A percentile compares a stretch with the other conserved stretches of the same genome.
Conservation (phyloP, 2,888 invertebrate species). For the Autographa pulchrina region DNA sequence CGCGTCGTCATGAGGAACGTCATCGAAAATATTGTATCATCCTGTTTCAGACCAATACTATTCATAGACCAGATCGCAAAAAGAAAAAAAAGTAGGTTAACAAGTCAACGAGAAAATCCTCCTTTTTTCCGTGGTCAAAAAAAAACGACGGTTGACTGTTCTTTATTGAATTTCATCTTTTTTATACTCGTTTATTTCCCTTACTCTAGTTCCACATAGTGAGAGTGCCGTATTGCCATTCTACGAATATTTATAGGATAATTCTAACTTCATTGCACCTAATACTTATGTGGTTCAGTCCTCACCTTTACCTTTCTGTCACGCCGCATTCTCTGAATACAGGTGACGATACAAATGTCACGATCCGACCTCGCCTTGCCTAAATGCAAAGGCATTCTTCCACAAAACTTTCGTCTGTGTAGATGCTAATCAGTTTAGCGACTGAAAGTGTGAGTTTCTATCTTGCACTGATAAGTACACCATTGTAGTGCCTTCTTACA, state of each 20-base stretch:
- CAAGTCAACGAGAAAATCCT: too few relatives aligned
- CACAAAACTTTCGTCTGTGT: background rate
- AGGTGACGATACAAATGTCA: background rate
- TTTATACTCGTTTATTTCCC: background rate
- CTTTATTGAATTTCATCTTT: background rate
- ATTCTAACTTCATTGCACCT: background rate
- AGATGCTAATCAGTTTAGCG: constrained; percentile 2
- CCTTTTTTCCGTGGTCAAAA: too few relatives aligned
- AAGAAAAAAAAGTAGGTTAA: too few relatives aligned
- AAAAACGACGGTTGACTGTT: background rate
- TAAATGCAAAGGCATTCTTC: constrained; percentile 5
- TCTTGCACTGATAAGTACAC: too few relatives aligned
- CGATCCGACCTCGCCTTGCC: constrained; percentile 5
- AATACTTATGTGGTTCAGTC: background rate
- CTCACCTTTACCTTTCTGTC: background rate
- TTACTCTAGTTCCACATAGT: background rate
- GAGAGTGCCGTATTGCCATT: background rate
- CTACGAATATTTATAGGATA: background rate
- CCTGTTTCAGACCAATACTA: background rate
- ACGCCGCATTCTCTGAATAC: constrained; percentile 5
- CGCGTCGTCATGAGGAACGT: background rate
- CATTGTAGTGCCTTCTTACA: too few relatives aligned
- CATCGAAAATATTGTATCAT: background rate
- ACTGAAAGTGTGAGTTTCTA: constrained; percentile 2
- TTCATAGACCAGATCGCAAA: background rate